phyloP scores from a whole-genome alignment of 2,888 invertebrate genomes.

The Endomychus coccineus region DNA sequence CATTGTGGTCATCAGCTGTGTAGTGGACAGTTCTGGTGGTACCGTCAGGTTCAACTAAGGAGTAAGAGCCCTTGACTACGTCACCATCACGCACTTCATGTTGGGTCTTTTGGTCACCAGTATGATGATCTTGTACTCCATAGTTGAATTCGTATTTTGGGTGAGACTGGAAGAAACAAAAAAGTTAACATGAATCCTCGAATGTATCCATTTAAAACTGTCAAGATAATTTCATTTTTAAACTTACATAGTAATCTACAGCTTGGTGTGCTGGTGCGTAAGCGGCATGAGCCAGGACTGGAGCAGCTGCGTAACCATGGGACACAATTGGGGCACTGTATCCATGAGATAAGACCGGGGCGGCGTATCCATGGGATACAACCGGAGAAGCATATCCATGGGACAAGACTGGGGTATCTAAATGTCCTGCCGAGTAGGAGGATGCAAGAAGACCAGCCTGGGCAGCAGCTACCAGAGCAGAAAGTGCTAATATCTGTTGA shows the following conservation, averaged over 20 bases:
- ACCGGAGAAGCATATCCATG: slow-evolving; percentile 5
- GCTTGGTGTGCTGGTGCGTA: no score
- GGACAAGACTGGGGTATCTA: neutral
- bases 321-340: neutral
- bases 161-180: slow-evolving; percentile 45
- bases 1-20: slow-evolving; percentile 49
- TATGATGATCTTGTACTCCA: slow-evolving; percentile 50
- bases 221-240: no score
- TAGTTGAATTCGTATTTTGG: slow-evolving; percentile 52
- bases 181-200: no score
- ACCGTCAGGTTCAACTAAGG: slow-evolving; percentile 56
- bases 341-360: slow-evolving; percentile 2
- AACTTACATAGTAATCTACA: no score
- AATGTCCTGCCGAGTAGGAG: no score
- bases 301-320: slow-evolving; percentile 6
- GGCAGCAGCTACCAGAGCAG: no score
- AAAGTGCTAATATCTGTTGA: no score
- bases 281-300: no score
- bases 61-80: slow-evolving; percentile 55
- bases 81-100: slow-evolving; percentile 51
- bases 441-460: no score
- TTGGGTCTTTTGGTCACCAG: slow-evolving; percentile 50
- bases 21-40: slow-evolving; percentile 57
- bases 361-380: slow-evolving; percentile 5
- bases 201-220: no score